Evolutionary conservation across 1,140 invertebrate genomes (phyloP).

Genomic region (Atta colombica): DNA sequence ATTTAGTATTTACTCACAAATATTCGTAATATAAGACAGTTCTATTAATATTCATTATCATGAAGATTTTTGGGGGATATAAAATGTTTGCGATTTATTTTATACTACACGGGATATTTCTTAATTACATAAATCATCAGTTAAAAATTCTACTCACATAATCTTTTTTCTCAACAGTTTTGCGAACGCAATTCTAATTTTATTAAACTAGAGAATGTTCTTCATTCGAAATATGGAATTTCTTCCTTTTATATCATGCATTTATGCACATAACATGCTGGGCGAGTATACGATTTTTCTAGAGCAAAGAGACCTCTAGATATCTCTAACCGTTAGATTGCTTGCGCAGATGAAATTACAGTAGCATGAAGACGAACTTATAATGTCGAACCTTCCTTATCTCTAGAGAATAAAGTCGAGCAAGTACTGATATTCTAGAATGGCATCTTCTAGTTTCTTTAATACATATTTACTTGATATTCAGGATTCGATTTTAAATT

Average conservation of each 20-base stretch:
- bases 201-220: not conserved
- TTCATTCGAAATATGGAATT: not conserved
- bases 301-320: slow-evolving; percentile 2
- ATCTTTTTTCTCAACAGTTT: not conserved
- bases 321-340: slow-evolving; percentile 29
- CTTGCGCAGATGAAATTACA: slow-evolving; percentile 42
- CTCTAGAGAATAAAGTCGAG: slow-evolving; percentile 3
- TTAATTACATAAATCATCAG: not conserved
- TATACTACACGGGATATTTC: not conserved
- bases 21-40: not conserved
- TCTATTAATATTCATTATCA: not conserved
- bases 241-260: not conserved
- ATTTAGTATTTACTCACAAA: not conserved
- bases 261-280: not conserved
- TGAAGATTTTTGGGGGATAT: not conserved
- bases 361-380: slow-evolving; percentile 7
- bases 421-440: slow-evolving; percentile 41
- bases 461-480: slow-evolving; percentile 6
- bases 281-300: not conserved
- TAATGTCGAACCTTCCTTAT: slow-evolving; percentile 2
- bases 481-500: not conserved
- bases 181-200: not conserved
- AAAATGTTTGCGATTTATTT: not conserved
- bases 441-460: not conserved
- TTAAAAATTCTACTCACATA: not conserved